phyloP scores from a whole-genome alignment of 1,140 invertebrate genomes.

The Drosophila novamexicana region DNA sequence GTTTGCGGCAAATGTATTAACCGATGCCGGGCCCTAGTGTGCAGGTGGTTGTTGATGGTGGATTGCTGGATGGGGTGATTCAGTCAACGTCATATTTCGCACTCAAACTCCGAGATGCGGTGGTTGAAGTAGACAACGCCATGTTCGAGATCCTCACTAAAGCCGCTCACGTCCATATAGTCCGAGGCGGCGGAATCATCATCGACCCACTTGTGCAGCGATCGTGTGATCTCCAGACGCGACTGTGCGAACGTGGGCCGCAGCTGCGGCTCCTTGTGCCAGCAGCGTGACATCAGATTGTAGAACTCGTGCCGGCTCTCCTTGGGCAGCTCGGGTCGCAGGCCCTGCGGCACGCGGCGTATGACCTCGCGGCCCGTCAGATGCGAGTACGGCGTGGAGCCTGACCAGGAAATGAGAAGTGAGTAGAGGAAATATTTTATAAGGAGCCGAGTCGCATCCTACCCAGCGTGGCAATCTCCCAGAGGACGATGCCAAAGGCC shows the following conservation, averaged over 20 bases:
- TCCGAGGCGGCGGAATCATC: conserved; percentile 89
- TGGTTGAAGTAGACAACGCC: conserved; percentile 84
- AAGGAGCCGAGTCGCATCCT: background rate
- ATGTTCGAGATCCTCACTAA: conserved; percentile 88
- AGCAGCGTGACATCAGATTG: conserved; percentile 90
- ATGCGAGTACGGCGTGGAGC: conserved; percentile 92
- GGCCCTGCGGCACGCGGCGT: conserved; percentile 90
- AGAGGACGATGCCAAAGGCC: conserved; percentile 93
- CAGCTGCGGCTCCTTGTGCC: conserved; percentile 90
- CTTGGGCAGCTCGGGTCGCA: conserved; percentile 90
- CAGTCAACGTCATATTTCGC: conserved; percentile 86
- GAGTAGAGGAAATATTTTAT: background rate
- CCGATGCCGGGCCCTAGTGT: conserved; percentile 16
- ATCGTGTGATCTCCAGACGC: conserved; percentile 87
- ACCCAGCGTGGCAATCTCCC: conserved; percentile 94
- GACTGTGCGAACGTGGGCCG: conserved; percentile 89
- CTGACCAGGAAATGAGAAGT: conserved; percentile 80
- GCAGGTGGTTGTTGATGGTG: conserved; percentile 36
- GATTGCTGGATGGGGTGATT: conserved; percentile 42
- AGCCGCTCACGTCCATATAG: conserved; percentile 91
- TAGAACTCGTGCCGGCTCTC: conserved; percentile 91
- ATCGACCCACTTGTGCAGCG: conserved; percentile 85
- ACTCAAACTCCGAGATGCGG: conserved; percentile 87
- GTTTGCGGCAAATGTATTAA: too few relatives aligned
- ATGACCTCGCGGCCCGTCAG: conserved; percentile 92